Evolutionary conservation across 2,888 invertebrate species (phyloP).

Genomic region (Gastrophysa polygoni): DNA sequence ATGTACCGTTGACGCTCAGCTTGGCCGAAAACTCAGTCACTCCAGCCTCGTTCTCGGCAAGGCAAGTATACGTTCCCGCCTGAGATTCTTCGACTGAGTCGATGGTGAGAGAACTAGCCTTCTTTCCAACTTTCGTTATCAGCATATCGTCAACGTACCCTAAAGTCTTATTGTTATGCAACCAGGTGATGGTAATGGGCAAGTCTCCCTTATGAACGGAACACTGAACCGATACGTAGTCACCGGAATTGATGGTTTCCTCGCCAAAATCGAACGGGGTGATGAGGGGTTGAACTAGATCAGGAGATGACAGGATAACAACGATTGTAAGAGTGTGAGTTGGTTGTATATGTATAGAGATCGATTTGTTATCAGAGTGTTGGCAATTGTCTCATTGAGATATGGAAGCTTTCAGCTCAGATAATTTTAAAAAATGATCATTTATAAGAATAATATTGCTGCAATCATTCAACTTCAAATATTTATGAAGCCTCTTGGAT

Average conservation of each 20-base stretch:
- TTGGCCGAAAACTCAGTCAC: constrained; percentile 61
- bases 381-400: no score
- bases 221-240: constrained; percentile 71
- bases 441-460: no score
- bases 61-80: constrained; percentile 78
- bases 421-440: no score
- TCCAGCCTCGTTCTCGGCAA: constrained; percentile 67
- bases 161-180: constrained; percentile 68
- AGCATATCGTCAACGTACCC: constrained; percentile 49
- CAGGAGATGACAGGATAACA: not conserved
- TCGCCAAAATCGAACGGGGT: constrained; percentile 58
- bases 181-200: constrained; percentile 76
- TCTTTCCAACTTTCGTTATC: constrained; percentile 61
- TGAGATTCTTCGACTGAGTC: constrained; percentile 74
- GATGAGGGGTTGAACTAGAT: constrained; percentile 53
- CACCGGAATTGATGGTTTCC: constrained; percentile 72
- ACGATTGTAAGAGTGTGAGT: no score
- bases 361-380: no score
- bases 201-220: constrained; percentile 75
- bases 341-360: no score
- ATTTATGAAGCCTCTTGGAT: no score
- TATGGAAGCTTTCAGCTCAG: no score
- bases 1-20: constrained; percentile 62
- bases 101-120: constrained; percentile 68
- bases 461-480: no score